Evolutionary conservation across 2,113 vertebrate species (phyloP).

Genomic region (Arothron firmamentum): DNA sequence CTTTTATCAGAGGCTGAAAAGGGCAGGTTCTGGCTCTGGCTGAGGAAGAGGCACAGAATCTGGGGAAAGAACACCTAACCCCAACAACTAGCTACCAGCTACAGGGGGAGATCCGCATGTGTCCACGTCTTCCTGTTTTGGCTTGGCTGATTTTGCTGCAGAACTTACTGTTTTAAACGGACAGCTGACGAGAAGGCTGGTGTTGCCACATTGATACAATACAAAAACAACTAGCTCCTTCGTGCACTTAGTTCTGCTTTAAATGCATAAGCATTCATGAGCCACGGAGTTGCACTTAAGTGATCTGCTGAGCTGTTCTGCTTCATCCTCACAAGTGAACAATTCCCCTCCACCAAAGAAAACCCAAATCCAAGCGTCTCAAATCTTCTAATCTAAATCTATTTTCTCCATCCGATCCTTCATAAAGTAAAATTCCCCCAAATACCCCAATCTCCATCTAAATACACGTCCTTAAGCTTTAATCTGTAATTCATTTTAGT

Average conservation of each 20-base stretch:
- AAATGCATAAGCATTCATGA: slow-evolving; percentile 14
- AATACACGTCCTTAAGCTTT: slow-evolving; percentile 57
- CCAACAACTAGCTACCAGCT: too few species aligned
- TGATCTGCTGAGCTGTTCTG: neutral
- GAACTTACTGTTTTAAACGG: slow-evolving; percentile 41
- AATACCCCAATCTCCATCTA: slow-evolving; percentile 49
- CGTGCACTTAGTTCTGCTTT: slow-evolving; percentile 10
- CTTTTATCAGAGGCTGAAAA: too few species aligned
- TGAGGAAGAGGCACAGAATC: too few species aligned
- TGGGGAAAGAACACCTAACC: too few species aligned
- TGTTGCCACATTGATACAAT: slow-evolving; percentile 22
- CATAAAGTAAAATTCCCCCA: slow-evolving; percentile 31
- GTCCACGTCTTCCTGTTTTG: slow-evolving; percentile 2
- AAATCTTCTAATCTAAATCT: slow-evolving; percentile 46
- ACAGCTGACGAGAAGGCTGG: slow-evolving; percentile 47
- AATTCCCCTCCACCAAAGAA: slow-evolving; percentile 20
- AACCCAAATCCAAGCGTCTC: slow-evolving; percentile 34
- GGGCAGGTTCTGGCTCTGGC: too few species aligned
- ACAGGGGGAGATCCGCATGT: neutral
- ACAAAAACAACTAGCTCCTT: slow-evolving; percentile 22
- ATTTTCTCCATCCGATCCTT: slow-evolving; percentile 36
- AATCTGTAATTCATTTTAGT: slow-evolving; percentile 60
- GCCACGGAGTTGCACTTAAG: slow-evolving; percentile 26
- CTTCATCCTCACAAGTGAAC: neutral
- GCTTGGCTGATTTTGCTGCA: slow-evolving; percentile 21